phyloP scores from a whole-genome alignment of 2,113 vertebrate species.

The Natator depressus region DNA sequence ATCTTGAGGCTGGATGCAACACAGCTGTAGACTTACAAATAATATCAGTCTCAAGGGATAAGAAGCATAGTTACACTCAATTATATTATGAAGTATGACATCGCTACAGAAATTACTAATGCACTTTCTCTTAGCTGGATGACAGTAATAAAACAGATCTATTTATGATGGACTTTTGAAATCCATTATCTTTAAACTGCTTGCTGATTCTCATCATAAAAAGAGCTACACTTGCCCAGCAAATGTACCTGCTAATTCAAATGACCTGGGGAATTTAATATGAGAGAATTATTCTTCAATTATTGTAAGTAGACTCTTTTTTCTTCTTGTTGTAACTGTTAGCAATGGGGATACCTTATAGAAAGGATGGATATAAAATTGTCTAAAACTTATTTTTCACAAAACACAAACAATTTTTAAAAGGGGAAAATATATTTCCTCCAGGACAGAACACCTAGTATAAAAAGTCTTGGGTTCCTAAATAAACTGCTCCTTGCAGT shows the following conservation, averaged over 20 bases:
- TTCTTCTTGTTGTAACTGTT: conserved; percentile 45
- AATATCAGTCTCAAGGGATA: conserved; percentile 49
- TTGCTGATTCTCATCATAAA: conserved; percentile 56
- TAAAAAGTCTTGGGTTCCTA: background rate
- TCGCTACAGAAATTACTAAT: conserved; percentile 67
- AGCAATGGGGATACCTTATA: background rate
- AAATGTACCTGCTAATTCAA: conserved; percentile 55
- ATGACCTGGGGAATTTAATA: conserved; percentile 51
- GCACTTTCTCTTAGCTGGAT: conserved; percentile 67
- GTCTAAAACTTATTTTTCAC: background rate
- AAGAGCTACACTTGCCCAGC: conserved; percentile 23
- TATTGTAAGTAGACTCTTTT: conserved; percentile 52
- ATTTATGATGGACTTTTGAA: conserved; percentile 70
- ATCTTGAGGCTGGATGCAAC: conserved; percentile 32
- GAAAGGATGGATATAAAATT: background rate
- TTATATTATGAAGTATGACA: conserved; percentile 73
- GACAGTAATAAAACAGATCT: conserved; percentile 74
- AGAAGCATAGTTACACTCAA: conserved; percentile 69
- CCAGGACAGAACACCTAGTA: background rate
- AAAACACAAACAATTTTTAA: background rate
- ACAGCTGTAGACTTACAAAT: conserved; percentile 61
- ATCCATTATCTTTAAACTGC: conserved; percentile 59
- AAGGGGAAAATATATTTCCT: background rate
- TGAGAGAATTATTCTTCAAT: background rate
- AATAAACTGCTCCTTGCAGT: background rate